Base-by-base conservation (phyloP, 2,113 vertebrate genomes). In the Salvelinus sp. region DNA sequence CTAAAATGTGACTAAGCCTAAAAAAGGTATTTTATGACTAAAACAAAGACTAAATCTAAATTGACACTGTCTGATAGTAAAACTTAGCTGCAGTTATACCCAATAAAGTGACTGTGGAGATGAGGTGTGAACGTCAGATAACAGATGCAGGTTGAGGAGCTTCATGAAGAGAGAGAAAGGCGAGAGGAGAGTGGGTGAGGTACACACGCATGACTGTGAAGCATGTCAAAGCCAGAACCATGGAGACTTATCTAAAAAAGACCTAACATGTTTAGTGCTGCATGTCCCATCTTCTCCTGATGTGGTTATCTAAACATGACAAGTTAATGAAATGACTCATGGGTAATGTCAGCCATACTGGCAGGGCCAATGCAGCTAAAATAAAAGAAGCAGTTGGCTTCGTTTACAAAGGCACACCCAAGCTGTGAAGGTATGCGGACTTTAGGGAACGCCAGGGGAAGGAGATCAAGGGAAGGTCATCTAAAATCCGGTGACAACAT, bases 141-240 rank as follows among this genome's bases (percentile, higher is more conserved):
- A 62, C 58, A 57, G 58, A 22, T 9, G 58, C 58, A 62, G 58
- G 18, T 16, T 62, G n/a, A 3, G n/a, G 58, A 62, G 58, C 58
- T 23, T 23, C 7, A 23, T 62, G 18, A 48, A 62, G 20, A 1
- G 80, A 69, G 77, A 33, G 1, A 67, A 22, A 74, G 72, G 25
- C n/a, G 25, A 70, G 74, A 67, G 65, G 28, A 76, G 9, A 71
- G 38, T 10, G 38, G 38, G 38, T 44, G 5, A 67, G 3, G 23
- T 22, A 58, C 85, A 85, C 83, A 77, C 79, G 65, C 85, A 81
- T 23, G 70, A 76, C 54, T 48, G 89, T 90, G 90, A 88, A 83
- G 83, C 66, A 71, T 25, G 82, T 82, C 71, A 79, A 87, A 90
- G 89, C 87, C 77, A 75, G 76, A 85, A 83, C 81, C 79, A 83